Base-by-base conservation (phyloP, 1,140 invertebrate species). In the Oncopeltus fasciatus region DNA sequence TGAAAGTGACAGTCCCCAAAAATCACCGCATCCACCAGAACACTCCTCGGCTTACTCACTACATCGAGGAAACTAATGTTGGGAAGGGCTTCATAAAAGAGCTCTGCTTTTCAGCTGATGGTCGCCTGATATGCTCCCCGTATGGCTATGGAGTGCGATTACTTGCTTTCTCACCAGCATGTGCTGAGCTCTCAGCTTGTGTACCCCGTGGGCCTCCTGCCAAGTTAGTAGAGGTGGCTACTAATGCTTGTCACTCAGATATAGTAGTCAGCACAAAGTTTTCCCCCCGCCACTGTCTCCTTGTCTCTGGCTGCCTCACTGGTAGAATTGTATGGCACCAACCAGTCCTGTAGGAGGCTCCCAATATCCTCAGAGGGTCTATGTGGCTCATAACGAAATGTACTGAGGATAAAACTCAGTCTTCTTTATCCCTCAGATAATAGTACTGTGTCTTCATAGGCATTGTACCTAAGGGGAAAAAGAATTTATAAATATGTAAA, bases 191-290 rank as follows among this genome's bases (percentile, higher is more conserved):
- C 31, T 84, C 85, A 1, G 80, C 83, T 62, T 84, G 82, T 69
- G 79, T 83, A 1, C 80, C 82, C 16, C 68, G 73, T 56, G 70
- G 74, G 43, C 67, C 60, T 67, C 73, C 72, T 66, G 62, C 70
- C 20, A 65, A 67, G 47, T 68, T 84, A 59, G 69, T 78, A 65
- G 82, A 90, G 70, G 69, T 92, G 24, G 81, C 81, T 1, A 81
- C 81, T 8, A 85, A 82, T 66, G 76, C 83, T 57, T 83, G 83
- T 67, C 92, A 95, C 70, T 75, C 80, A 24, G 86, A 91, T 69
- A 84, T 88, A 58, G 91, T 95, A n/a, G 82, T 95, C 21, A 88
- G 89, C 71, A 90, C 89, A 59, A 92, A 90, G 74, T 95, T 95
- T 73, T 92, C 87, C 59, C 92, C 92, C 0, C 80, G 79, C 5